Evolutionary conservation across 2,113 vertebrate species (phyloP).

Genomic region (Cyprinodon variegatus): DNA sequence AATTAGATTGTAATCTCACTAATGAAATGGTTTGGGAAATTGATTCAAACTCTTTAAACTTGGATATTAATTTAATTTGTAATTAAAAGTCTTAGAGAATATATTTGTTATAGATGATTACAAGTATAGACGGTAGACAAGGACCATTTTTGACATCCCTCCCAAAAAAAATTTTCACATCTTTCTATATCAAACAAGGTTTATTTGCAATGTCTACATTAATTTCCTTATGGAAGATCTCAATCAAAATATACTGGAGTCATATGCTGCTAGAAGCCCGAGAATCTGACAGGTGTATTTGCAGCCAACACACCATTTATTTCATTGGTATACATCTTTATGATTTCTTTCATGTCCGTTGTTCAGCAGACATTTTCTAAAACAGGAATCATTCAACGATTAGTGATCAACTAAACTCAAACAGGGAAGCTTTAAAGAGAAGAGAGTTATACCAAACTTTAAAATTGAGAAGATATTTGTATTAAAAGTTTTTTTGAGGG

Average conservation of each 20-base stretch:
- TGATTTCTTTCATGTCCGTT: not conserved
- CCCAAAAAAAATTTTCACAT: not conserved
- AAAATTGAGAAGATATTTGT: too few species aligned
- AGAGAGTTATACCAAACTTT: too few species aligned
- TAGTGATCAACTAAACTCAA: not conserved
- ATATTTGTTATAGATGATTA: not conserved
- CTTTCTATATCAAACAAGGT: not conserved
- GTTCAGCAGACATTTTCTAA: slow-evolving; percentile 13
- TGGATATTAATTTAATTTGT: not conserved
- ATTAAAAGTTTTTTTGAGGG: too few species aligned
- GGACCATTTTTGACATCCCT: too few species aligned
- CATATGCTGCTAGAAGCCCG: slow-evolving; percentile 14
- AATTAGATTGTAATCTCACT: too few species aligned
- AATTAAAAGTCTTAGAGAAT: not conserved
- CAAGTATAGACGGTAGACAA: too few species aligned
- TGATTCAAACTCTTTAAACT: not conserved
- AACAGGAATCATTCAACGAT: slow-evolving; percentile 19
- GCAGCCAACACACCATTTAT: slow-evolving; percentile 16
- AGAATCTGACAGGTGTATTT: not conserved
- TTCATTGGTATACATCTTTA: slow-evolving; percentile 12
- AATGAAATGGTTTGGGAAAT: not conserved
- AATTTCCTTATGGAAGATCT: slow-evolving; percentile 7
- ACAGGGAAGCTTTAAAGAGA: not conserved
- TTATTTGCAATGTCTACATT: not conserved
- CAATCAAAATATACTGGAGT: slow-evolving; percentile 14